Conservation (phyloP, 2,797 vertebrate genomes). For the Anguilla megastoma region DNA sequence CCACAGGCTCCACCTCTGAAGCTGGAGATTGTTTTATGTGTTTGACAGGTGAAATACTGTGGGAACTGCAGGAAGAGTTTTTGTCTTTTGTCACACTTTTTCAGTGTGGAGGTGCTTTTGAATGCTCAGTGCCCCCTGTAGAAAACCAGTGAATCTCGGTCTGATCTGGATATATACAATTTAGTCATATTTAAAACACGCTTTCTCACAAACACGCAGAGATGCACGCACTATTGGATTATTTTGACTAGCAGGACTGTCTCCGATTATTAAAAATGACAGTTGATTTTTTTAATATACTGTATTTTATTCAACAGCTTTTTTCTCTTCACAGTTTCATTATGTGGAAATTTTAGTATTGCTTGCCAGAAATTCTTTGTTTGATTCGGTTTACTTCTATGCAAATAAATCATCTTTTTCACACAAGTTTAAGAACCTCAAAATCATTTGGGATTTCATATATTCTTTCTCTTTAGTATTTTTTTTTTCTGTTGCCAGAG, state of each 20-base stretch:
- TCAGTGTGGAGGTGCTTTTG: slow-evolving; percentile 39
- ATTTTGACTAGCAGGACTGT: not conserved
- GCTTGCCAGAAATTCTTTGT: slow-evolving; percentile 26
- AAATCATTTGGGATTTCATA: slow-evolving; percentile 41
- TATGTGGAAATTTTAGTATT: not conserved
- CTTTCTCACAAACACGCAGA: not conserved
- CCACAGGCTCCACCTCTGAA: slow-evolving; percentile 41
- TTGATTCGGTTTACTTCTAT: not conserved
- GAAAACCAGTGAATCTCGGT: slow-evolving; percentile 32
- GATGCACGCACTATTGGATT: not conserved
- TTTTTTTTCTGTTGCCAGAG: slow-evolving; percentile 60
- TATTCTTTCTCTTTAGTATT: slow-evolving; percentile 42
- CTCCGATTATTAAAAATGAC: not conserved
- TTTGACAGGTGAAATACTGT: slow-evolving; percentile 60
- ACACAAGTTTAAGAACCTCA: slow-evolving; percentile 52
- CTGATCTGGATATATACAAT: not conserved
- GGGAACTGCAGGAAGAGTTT: slow-evolving; percentile 49
- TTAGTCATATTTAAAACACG: not conserved
- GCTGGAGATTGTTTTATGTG: slow-evolving; percentile 34
- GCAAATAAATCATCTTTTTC: slow-evolving; percentile 36
- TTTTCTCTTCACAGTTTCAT: slow-evolving; percentile 15
- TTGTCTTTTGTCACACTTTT: slow-evolving; percentile 38
- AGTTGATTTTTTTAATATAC: not conserved
- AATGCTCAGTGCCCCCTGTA: slow-evolving; percentile 38
- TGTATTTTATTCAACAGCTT: slow-evolving; percentile 9